Base-by-base conservation (phyloP, 2,888 invertebrate genomes). In the Macrophya alboannulata region DNA sequence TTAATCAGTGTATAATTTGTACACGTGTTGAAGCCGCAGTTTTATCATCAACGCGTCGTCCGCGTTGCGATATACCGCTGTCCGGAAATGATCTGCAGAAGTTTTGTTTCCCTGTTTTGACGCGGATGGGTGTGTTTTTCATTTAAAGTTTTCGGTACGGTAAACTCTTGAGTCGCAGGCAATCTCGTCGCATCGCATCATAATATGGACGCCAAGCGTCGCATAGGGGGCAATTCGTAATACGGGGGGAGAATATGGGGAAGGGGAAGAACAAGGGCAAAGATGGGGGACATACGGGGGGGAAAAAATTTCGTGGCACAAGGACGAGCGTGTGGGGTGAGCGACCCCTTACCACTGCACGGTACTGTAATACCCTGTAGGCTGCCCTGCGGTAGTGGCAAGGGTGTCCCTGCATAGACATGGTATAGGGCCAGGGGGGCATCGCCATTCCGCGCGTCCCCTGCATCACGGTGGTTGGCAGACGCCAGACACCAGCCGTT, bases 161-260 rank as follows among this genome's bases (percentile, higher is more conserved):
- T 12, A 74, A n/a, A 74, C 37, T 68, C 2, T 68, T 37, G 68
- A 9, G 10, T 9, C 4, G 17, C 68, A 68, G 31, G 68, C 37
- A 17, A 68, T 68, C 68, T 68, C n/a, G 45, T 43, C 43, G 45
- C 72, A 74, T 74, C 72, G 72, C 72, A 45, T 68, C 72, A 45
- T 74, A n/a, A 45, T 43, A 81, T 62, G 59, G 81, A 81, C 62
- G 81, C 81, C 40, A 81, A 81, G 81, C 81, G 59, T 62, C 43
- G 81, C 45, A 51, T 25, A 86, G 86, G 74, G 88, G 87, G 87
- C 25, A 77, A 77, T 37, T 77, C 55, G 62, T 59, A 62, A 86
- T 82, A 74, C 86, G 87, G 87, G 86, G 86, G 88, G 86, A 81
- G 62, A 81, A 62, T 62, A 81, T 62, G 4, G 85, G 88, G 88